These are phyloP conservation scores for Melanaphis sacchari DNA, from an alignment of 1,140 invertebrate species.

Conservation along the genomic window DNA sequence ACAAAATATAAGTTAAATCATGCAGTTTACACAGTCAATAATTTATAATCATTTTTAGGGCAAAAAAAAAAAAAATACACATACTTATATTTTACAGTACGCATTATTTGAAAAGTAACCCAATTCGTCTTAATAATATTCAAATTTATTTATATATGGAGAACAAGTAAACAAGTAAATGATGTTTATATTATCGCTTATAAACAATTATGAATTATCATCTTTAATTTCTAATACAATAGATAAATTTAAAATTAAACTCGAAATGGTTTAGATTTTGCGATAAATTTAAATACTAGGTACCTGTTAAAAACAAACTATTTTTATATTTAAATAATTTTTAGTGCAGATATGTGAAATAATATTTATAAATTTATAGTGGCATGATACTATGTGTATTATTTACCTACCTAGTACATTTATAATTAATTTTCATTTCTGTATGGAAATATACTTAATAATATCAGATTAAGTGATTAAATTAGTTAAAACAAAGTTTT, in stretches of 20 bases:
- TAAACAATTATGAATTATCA: background rate
- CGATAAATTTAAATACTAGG: background rate
- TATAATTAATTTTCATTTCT: background rate
- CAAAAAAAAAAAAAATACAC: background rate
- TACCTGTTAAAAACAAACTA: background rate
- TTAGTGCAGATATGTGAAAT: background rate
- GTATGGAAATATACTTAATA: no score
- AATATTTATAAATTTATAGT: background rate
- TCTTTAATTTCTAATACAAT: background rate
- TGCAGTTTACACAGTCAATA: background rate
- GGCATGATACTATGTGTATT: background rate
- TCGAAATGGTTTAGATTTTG: background rate
- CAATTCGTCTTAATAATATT: background rate
- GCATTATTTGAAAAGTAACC: background rate
- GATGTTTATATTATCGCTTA: background rate
- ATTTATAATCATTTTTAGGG: background rate
- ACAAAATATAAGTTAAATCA: background rate
- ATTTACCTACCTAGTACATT: background rate
- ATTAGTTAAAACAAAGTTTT: no score
- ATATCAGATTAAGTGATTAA: no score
- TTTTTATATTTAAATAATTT: background rate
- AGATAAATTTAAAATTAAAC: background rate
- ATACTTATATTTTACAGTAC: background rate
- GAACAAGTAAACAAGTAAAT: background rate
- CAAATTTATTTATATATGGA: background rate